Evolutionary conservation across 2,113 vertebrate species (phyloP), one percentile per base, ranked within the genome.

Genomic region (Cheilinus undulatus): DNA sequence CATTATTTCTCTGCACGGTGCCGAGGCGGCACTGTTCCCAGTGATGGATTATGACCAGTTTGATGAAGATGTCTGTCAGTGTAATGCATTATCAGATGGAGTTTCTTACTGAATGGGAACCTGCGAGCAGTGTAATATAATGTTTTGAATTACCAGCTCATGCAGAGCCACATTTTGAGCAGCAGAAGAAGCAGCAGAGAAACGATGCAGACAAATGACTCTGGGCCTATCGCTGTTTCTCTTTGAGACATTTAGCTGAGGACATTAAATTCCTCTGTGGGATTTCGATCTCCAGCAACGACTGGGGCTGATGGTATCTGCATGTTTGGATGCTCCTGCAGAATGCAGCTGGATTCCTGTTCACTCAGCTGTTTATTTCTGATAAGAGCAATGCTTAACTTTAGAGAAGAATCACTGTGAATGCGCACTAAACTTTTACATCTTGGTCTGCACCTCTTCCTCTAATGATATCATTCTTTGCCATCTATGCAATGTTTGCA

Each of bases 31-130:
- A 73, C 66, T 58, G 56, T 69, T 75, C 40, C 10, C 5, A 62
- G 27, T 89, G 82, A 89, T 86, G 71, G 82, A 89, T 87, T 56
- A 38, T 24, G 60, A 80, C 49, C 50, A 32, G 65, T 69, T 73
- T 86, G 88, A 88, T 82, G 76, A 77, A 83, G 76, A 75, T 45
- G 84, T 83, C 83, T 86, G 78, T 82, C 86, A 85, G 76, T 20
- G 19, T 68, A 81, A 82, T 63, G 43, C 60, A 76, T 80, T 65
- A 76, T 50, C n/a, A 3, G 63, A 67, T 20, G 23, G 74, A 76
- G 67, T 59, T 36, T 58, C 46, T 48, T 40, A 71, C 32, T 69
- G 67, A 85, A 83, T 61, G 81, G 66, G 49, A 70, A 59, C 57
- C 48, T 69, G 62, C 5, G 17, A 82, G 51, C 61, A 1, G 72